Base-by-base conservation (phyloP, 2,113 vertebrate species). In the Cyanoderma ruficeps region DNA sequence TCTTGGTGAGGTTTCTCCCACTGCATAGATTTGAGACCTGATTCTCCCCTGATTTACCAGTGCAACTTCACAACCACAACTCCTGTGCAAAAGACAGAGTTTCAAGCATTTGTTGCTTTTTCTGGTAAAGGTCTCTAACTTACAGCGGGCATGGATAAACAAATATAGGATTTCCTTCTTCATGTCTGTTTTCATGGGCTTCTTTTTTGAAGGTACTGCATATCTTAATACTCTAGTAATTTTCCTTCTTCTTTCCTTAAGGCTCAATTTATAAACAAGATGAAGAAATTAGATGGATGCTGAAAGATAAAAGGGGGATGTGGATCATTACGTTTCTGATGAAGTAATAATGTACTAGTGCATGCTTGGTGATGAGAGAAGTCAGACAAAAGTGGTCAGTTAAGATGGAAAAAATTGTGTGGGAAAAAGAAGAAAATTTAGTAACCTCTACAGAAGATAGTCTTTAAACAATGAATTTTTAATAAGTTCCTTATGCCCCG, bases 321-420 rank as follows among this genome's bases (percentile, higher is more conserved):
- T 56, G 25, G 64, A 91, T 82, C 33, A 39, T 82, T 49, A 89
- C 23, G 39, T 83, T 85, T 87, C 78, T 77, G 27, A 15, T 79
- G 83, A 92, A 96, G 46, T 77, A 89, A 69, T 91, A 50, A 89
- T 42, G 56, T 41, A 44, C 12, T 71, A 76, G 68, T 23, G 15
- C 35, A 42, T 61, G 30, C 6, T 18, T 42, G 22, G 72, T 95
- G 78, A 90, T 46, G 18, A 37, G 35, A 79, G 65, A 93, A 78
- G 53, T 87, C 78, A 94, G 83, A 93, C 46, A 77, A 94, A 94
- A 84, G 35, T 83, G 35, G 41, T 64, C 83, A 77, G 82, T 81
- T 87, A 71, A 59, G 33, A 63, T 50, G 24, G 31, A 30, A 56
- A 89, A 97, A 91, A n/a, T 17, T 47, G 39, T 53, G 61, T 35